phyloP scores from a whole-genome alignment of 2,797 vertebrate genomes.

The Sarcoramphus papa region DNA sequence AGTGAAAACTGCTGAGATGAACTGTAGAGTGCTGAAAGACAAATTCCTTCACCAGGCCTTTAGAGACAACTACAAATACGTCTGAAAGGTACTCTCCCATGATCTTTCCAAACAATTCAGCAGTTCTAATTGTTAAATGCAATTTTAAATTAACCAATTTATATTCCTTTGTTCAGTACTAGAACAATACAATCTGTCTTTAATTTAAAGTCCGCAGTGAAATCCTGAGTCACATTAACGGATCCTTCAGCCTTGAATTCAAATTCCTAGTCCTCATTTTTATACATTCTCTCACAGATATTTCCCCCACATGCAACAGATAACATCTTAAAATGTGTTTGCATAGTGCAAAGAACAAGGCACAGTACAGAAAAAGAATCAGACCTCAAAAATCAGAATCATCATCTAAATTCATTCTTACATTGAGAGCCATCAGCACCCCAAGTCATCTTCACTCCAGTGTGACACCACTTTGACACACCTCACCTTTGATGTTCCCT shows the following conservation, averaged over 20 bases:
- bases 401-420: not conserved
- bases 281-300: not conserved
- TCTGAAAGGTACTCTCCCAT: not conserved
- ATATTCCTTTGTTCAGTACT: not conserved
- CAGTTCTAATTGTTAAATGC: not conserved
- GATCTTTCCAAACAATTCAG: not conserved
- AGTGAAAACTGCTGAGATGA: not conserved
- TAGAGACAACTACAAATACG: not conserved
- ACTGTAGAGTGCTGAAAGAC: not conserved
- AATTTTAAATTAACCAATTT: not conserved
- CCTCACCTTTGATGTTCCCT: not conserved
- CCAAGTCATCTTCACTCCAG: not conserved
- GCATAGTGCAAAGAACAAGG: not conserved
- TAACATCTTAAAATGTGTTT: not conserved
- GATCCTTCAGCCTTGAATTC: not conserved
- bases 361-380: not conserved
- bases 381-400: not conserved
- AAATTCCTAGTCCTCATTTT: not conserved
- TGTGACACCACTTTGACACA: not conserved
- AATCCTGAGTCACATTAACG: not conserved
- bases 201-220: not conserved
- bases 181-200: not conserved
- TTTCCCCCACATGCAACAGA: accelerated
- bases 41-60: not conserved
- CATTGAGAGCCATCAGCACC: not conserved